phyloP scores from a whole-genome alignment of 2,888 invertebrate genomes.

The Tachina fera region DNA sequence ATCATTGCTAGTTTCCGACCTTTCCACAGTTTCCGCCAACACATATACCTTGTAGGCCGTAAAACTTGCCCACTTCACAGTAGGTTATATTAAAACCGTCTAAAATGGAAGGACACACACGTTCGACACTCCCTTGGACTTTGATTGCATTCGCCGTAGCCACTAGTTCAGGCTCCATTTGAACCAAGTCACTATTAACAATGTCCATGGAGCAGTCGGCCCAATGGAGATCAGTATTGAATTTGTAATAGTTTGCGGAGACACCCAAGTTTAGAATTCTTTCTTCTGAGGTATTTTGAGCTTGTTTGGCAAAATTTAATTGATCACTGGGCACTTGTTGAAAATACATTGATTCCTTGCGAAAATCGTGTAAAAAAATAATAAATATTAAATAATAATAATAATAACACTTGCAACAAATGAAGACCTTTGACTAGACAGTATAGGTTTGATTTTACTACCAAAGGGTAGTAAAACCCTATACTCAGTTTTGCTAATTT shows the following conservation, averaged over 20 bases:
- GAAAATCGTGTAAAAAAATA: conserved; percentile 7
- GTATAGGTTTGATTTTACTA: too few relatives aligned
- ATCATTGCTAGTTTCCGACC: conserved; percentile 85
- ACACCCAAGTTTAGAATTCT: conserved; percentile 89
- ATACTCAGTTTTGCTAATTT: too few relatives aligned
- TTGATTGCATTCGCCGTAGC: conserved; percentile 83
- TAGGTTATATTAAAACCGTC: conserved; percentile 90
- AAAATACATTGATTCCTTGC: conserved; percentile 86
- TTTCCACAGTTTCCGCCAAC: conserved; percentile 88
- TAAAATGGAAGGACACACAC: conserved; percentile 89
- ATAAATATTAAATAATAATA: too few relatives aligned
- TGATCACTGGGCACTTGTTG: conserved; percentile 82
- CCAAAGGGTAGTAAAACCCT: too few relatives aligned
- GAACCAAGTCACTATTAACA: conserved; percentile 78
- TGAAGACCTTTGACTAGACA: too few relatives aligned
- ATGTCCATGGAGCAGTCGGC: conserved; percentile 85
- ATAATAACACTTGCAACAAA: too few relatives aligned
- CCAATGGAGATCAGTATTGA: conserved; percentile 94
- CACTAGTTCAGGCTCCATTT: conserved; percentile 78
- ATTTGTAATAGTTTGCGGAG: conserved; percentile 87
- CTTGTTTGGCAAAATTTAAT: conserved; percentile 82
- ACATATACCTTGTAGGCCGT: conserved; percentile 88
- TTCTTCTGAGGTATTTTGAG: conserved; percentile 79
- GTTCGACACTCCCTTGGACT: conserved; percentile 90
- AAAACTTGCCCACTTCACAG: conserved; percentile 86